Percentiles rank a stretch among this genome's conserved stretches.
phyloP scores from a whole-genome alignment of 2,888 invertebrate genomes.

The Rhagonycha fulva region DNA sequence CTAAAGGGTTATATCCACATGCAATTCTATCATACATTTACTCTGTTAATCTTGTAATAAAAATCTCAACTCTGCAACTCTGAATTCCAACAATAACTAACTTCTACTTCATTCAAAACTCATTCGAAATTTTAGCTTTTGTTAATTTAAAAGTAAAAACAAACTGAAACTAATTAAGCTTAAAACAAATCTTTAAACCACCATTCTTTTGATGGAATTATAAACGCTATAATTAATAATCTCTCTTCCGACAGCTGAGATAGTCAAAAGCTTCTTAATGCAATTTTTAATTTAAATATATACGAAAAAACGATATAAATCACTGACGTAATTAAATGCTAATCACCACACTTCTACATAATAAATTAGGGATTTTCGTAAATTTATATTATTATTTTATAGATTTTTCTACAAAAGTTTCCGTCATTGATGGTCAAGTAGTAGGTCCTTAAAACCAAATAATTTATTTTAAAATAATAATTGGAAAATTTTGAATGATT shows the following conservation, averaged over 20 bases:
- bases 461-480: not conserved
- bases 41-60: no score
- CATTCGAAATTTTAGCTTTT: not conserved
- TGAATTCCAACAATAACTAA: no score
- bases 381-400: not conserved
- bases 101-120: not conserved
- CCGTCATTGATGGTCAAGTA: no score
- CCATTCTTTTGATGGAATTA: conserved; percentile 25
- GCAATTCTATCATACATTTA: no score
- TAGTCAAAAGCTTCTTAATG: conserved; percentile 33
- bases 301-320: conserved; percentile 36
- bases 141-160: not conserved
- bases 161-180: conserved; percentile 22
- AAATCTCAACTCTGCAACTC: no score
- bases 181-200: conserved; percentile 25
- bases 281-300: conserved; percentile 32
- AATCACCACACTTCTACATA: conserved; percentile 40
- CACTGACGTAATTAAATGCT: conserved; percentile 41
- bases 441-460: no score
- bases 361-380: conserved; percentile 31
- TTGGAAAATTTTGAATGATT: not conserved
- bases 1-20: no score
- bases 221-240: conserved; percentile 35
- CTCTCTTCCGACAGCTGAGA: conserved; percentile 25
- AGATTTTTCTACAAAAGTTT: not conserved